Conservation (phyloP, 2,888 invertebrate species). For the Malthinus flaveolus region DNA sequence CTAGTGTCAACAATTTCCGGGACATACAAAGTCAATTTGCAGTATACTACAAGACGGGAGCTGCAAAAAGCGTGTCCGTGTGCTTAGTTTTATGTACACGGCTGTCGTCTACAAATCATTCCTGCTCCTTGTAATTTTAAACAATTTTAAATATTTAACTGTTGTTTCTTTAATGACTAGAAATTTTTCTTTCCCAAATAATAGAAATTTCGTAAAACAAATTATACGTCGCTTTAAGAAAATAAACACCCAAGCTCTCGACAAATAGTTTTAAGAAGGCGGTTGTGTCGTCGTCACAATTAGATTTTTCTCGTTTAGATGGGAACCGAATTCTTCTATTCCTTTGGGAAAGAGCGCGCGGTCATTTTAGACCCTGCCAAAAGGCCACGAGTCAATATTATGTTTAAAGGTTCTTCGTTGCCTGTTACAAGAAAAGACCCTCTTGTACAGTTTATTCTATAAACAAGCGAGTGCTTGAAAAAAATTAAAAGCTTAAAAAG, state of each 20-base stretch:
- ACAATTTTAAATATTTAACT: conserved; percentile 6
- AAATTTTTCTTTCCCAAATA: too few relatives aligned
- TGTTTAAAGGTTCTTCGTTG: conserved; percentile 29
- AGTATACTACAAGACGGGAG: conserved; percentile 25
- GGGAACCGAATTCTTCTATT: conserved; percentile 28
- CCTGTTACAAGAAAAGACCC: conserved; percentile 5
- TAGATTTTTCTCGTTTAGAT: too few relatives aligned
- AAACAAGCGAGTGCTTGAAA: conserved; percentile 9
- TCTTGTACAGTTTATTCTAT: conserved; percentile 7
- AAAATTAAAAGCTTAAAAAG: conserved; percentile 6
- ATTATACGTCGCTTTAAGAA: not conserved
- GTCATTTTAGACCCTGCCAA: conserved; percentile 31
- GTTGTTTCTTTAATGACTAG: not conserved
- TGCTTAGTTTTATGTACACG: conserved; percentile 20
- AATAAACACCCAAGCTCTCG: not conserved
- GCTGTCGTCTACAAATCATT: conserved; percentile 30
- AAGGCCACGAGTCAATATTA: conserved; percentile 37
- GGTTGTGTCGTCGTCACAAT: not conserved
- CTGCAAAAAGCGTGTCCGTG: conserved; percentile 29
- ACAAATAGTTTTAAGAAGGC: not conserved
- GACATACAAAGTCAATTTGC: conserved; percentile 53
- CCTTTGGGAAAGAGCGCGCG: conserved; percentile 28
- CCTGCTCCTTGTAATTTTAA: not conserved
- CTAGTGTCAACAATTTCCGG: conserved; percentile 50
- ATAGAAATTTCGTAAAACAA: too few relatives aligned